phyloP scores from a whole-genome alignment of 2,888 invertebrate species.

The Caenorhabditis plicata region DNA sequence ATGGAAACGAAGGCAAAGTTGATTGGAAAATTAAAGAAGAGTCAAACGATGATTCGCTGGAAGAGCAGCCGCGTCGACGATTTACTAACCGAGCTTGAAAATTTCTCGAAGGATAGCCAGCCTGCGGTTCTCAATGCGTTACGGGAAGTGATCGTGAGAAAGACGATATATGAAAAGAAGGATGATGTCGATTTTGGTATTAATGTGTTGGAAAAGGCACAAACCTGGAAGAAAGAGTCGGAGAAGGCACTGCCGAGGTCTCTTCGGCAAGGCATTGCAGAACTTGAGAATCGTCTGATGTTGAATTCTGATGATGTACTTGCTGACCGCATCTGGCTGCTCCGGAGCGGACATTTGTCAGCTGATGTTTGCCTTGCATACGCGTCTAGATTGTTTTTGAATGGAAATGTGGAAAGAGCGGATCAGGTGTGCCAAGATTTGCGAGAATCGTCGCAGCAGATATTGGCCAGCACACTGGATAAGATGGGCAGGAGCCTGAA shows the following conservation, averaged over 20 bases:
- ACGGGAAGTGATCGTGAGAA: conserved; percentile 11
- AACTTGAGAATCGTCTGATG: background rate
- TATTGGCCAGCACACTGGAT: conserved; percentile 18
- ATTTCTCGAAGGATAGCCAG: conserved; percentile 3
- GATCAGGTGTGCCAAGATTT: conserved; percentile 29
- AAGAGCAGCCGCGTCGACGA: conserved; percentile 4
- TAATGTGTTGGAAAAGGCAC: conserved; percentile 8
- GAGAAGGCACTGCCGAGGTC: conserved; percentile 10
- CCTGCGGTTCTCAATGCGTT: conserved; percentile 1
- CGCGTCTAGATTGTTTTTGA: conserved; percentile 21
- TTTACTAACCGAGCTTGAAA: conserved; percentile 7
- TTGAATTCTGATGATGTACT: conserved; percentile 13
- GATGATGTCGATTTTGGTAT: conserved; percentile 13
- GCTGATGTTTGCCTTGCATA: conserved; percentile 22
- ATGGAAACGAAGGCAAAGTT: conserved; percentile 10
- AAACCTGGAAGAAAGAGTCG: conserved; percentile 18
- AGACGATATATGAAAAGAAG: conserved; percentile 1
- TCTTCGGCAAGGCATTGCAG: too few species aligned
- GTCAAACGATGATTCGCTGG: conserved; percentile 29
- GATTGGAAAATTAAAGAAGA: conserved; percentile 17
- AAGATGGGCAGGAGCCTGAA: conserved; percentile 24
- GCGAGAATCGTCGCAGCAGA: conserved; percentile 17
- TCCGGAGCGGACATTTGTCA: conserved; percentile 5
- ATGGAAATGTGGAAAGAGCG: conserved; percentile 19
- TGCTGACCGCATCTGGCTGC: conserved; percentile 29